phyloP scores from a whole-genome alignment of 2,113 vertebrate genomes.

The Daphoenositta chrysoptera region DNA sequence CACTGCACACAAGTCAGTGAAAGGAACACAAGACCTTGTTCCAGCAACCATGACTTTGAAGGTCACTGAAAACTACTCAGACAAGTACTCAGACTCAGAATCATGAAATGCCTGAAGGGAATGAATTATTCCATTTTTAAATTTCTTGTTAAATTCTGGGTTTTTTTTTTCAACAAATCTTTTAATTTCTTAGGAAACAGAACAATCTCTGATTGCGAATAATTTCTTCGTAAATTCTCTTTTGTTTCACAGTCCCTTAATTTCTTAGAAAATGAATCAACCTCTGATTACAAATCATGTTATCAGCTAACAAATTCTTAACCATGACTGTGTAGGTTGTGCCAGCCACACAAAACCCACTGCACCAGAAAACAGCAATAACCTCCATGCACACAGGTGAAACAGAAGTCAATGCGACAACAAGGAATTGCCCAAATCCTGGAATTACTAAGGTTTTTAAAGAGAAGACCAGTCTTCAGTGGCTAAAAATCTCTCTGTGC shows the following conservation, averaged over 20 bases:
- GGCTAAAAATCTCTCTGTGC: not conserved
- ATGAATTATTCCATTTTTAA: not conserved
- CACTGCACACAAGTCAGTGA: not conserved
- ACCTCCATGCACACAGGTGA: rapidly evolving
- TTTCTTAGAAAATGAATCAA: not conserved
- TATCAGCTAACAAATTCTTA: not conserved
- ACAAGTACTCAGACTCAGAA: not conserved
- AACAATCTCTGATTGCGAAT: not conserved
- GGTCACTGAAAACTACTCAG: not conserved
- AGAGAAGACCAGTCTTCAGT: not conserved
- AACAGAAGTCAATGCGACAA: not conserved
- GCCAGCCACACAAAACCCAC: not conserved
- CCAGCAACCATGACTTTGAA: not conserved
- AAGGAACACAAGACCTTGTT: not conserved
- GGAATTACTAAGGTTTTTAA: not conserved
- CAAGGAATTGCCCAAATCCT: not conserved
- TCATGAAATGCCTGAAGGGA: not conserved
- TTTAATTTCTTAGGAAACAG: not conserved
- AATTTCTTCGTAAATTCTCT: not conserved
- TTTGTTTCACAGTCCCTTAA: not conserved
- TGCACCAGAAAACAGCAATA: not conserved
- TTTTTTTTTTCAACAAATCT: not conserved
- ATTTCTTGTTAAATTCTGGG: not conserved
- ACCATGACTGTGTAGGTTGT: not conserved
- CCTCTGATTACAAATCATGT: not conserved